Evolutionary conservation across 2,113 vertebrate species (phyloP).

Genomic region (Scophthalmus maximus): DNA sequence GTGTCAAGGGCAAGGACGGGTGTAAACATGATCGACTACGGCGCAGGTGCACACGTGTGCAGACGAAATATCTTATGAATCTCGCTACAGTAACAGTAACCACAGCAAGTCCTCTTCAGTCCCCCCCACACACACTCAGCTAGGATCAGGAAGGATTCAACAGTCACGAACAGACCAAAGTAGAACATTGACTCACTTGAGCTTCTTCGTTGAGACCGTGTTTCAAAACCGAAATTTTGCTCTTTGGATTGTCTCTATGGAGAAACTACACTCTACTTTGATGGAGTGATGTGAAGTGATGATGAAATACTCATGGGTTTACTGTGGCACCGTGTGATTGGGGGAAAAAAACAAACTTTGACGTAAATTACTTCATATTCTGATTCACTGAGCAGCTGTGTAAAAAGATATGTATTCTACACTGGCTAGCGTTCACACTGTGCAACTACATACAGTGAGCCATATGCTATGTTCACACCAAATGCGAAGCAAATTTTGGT

Average conservation of each 20-base stretch:
- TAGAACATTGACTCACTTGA: constrained; percentile 21
- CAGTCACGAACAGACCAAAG: constrained; percentile 15
- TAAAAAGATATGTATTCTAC: constrained; percentile 11
- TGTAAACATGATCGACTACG: background rate
- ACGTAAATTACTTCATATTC: background rate
- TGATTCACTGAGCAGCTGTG: constrained; percentile 7
- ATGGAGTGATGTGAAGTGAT: background rate
- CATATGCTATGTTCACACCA: too few relatives aligned
- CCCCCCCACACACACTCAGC: too few relatives aligned
- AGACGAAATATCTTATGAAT: background rate
- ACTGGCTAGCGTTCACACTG: too few relatives aligned
- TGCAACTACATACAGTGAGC: background rate
- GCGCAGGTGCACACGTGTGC: background rate
- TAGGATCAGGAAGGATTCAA: too few relatives aligned
- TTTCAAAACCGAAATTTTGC: background rate
- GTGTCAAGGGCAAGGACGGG: background rate
- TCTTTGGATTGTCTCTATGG: background rate
- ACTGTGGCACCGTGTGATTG: constrained; percentile 10
- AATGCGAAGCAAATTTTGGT: too few relatives aligned
- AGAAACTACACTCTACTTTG: background rate
- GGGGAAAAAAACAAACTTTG: background rate
- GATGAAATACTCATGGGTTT: constrained; percentile 14
- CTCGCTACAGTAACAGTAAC: background rate
- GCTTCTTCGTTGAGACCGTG: background rate
- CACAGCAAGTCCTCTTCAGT: too few relatives aligned